These are phyloP conservation scores for Drosophila arizonae DNA, from an alignment of 1,140 invertebrate genomes.

Conservation along the genomic window DNA sequence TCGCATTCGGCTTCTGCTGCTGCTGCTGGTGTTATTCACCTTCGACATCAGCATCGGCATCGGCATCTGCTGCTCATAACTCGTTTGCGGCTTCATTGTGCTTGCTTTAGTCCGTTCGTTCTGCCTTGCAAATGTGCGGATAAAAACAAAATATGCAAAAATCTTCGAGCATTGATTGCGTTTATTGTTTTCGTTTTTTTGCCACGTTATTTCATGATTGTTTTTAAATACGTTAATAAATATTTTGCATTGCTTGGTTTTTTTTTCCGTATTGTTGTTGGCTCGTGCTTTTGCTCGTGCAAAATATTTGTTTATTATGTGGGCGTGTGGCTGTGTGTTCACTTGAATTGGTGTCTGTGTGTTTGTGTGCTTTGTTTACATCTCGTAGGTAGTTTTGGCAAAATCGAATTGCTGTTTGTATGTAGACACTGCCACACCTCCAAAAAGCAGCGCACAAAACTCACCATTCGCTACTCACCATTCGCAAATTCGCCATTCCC, in stretches of 20 bases:
- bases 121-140: conserved; percentile 55
- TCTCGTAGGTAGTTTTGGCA: conserved; percentile 47
- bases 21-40: conserved; percentile 34
- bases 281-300: conserved; percentile 42
- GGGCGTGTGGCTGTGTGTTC: neutral
- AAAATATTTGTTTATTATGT: conserved; percentile 13
- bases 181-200: conserved; percentile 21
- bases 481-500: neutral
- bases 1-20: conserved; percentile 13
- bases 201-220: conserved; percentile 1
- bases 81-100: conserved; percentile 49
- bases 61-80: conserved; percentile 27
- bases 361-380: conserved; percentile 66
- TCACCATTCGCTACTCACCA: conserved; percentile 40
- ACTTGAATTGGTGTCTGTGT: conserved; percentile 7
- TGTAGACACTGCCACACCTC: conserved; percentile 58
- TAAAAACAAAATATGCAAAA: conserved; percentile 66
- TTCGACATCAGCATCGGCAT: conserved; percentile 20
- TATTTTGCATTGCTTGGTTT: conserved; percentile 38
- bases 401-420: conserved; percentile 20
- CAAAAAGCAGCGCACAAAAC: conserved; percentile 45
- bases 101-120: conserved; percentile 46
- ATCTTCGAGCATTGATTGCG: conserved; percentile 8
- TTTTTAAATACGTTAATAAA: conserved; percentile 28
- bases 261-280: conserved; percentile 34